A percentile compares a stretch with the other conserved stretches of the same genome.
These are phyloP conservation scores for Drosophila vallismaia DNA, from an alignment of 2,888 invertebrate species.

Conservation along the genomic window DNA sequence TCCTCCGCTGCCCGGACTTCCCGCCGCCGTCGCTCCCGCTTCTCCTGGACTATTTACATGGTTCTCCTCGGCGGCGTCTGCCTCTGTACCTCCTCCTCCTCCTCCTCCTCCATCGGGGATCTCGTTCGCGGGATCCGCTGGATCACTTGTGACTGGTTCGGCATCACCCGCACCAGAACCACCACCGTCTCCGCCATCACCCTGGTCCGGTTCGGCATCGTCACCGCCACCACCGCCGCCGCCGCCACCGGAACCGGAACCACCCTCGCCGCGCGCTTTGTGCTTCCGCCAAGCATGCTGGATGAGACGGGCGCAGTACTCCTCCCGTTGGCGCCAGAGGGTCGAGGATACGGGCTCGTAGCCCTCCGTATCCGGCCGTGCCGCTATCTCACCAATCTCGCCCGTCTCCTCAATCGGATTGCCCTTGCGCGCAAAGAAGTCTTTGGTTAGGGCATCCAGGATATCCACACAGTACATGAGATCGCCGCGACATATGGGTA, in stretches of 20 bases:
- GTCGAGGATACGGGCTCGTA: slow-evolving; percentile 98
- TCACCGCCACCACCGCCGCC: slow-evolving; percentile 11
- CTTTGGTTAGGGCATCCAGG: slow-evolving; percentile 98
- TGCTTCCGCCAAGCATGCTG: slow-evolving; percentile 98
- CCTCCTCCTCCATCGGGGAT: slow-evolving; percentile 41
- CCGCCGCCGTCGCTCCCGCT: slow-evolving; percentile 39
- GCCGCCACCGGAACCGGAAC: slow-evolving; percentile 81
- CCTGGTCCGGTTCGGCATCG: slow-evolving; percentile 73
- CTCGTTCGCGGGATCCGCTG: not conserved
- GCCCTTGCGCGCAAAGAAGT: slow-evolving; percentile 98
- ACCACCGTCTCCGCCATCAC: slow-evolving; percentile 83
- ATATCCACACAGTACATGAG: slow-evolving; percentile 99
- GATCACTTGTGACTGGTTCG: not conserved
- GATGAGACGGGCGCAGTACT: slow-evolving; percentile 97
- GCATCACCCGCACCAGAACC: slow-evolving; percentile 1
- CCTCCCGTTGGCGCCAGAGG: slow-evolving; percentile 97
- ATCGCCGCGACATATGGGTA: slow-evolving; percentile 98
- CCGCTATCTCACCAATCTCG: slow-evolving; percentile 93
- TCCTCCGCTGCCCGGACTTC: slow-evolving; percentile 81
- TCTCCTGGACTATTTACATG: slow-evolving; percentile 71
- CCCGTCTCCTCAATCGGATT: slow-evolving; percentile 97
- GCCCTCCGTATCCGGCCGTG: slow-evolving; percentile 93
- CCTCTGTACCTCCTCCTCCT: slow-evolving; percentile 68
- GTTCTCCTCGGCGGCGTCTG: slow-evolving; percentile 78
- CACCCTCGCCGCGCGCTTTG: slow-evolving; percentile 87